These are phyloP conservation scores for Drosophila auraria DNA, from an alignment of 1,140 invertebrate species.

Conservation along the genomic window DNA sequence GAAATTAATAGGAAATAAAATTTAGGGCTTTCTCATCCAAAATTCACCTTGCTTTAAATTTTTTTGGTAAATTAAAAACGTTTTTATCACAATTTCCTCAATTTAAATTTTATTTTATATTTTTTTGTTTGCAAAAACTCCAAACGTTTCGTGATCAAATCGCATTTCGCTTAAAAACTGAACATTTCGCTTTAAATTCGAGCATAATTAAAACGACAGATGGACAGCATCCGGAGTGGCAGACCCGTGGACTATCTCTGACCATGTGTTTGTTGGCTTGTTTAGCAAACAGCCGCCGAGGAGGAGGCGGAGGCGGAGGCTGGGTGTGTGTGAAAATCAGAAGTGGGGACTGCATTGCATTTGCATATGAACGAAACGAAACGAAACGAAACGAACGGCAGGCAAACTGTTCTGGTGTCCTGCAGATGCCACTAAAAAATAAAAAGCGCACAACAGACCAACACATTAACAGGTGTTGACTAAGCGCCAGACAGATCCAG, in stretches of 20 bases:
- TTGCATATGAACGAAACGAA: constrained; percentile 63
- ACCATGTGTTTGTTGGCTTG: constrained; percentile 61
- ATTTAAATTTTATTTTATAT: neutral
- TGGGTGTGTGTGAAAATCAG: constrained; percentile 19
- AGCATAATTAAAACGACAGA: constrained; percentile 27
- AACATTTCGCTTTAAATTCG: constrained; percentile 16
- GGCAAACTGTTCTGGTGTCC: constrained; percentile 17
- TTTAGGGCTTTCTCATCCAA: no score
- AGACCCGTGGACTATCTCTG: constrained; percentile 61
- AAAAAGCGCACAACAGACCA: constrained; percentile 43
- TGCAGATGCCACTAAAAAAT: constrained; percentile 43
- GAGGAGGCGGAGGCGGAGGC: neutral
- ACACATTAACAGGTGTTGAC: constrained; percentile 82
- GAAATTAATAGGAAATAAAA: no score
- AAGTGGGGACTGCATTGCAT: constrained; percentile 60
- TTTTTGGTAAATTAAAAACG: no score
- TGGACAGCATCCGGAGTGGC: constrained; percentile 18
- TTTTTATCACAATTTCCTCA: neutral
- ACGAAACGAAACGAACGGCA: neutral
- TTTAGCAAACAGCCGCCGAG: constrained; percentile 61
- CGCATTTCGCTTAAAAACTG: constrained; percentile 15
- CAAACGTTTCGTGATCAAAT: neutral
- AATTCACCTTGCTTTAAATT: no score
- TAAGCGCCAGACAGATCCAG: constrained; percentile 58
- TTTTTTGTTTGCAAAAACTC: neutral